Evolutionary conservation across 2,113 vertebrate species (phyloP).

Genomic region (Neodontobutis hainanensis): DNA sequence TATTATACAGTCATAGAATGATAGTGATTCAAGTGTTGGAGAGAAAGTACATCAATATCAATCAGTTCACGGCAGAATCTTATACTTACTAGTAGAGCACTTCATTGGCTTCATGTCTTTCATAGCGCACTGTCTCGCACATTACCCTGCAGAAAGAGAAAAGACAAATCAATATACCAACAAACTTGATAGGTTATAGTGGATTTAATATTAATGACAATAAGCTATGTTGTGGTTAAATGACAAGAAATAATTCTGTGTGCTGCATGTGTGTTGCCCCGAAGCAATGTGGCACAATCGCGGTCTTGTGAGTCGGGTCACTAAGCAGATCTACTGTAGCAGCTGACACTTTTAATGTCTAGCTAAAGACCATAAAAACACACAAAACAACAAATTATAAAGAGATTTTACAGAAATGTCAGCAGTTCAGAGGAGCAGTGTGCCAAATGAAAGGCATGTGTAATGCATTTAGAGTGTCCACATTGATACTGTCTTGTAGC

Average conservation of each 20-base stretch:
- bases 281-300: neutral
- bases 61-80: neutral
- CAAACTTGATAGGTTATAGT: too few species aligned
- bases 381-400: neutral
- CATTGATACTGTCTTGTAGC: neutral
- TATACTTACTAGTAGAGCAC: constrained; percentile 98
- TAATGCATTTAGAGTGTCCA: neutral
- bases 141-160: constrained; percentile 86
- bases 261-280: neutral
- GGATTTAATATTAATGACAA: too few species aligned
- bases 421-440: neutral
- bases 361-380: constrained; percentile 1
- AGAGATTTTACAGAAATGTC: neutral
- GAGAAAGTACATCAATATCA: constrained; percentile 3
- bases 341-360: neutral
- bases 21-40: neutral
- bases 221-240: neutral
- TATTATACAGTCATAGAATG: neutral
- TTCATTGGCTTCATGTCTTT: constrained; percentile 97
- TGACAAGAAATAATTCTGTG: neutral
- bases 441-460: neutral
- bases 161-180: too few species aligned
- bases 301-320: neutral
- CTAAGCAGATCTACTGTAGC: neutral
- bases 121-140: constrained; percentile 97